Evolutionary conservation across 2,888 invertebrate species (phyloP), one percentile per base, ranked within the genome.

Genomic region (Tinea pellionella): DNA sequence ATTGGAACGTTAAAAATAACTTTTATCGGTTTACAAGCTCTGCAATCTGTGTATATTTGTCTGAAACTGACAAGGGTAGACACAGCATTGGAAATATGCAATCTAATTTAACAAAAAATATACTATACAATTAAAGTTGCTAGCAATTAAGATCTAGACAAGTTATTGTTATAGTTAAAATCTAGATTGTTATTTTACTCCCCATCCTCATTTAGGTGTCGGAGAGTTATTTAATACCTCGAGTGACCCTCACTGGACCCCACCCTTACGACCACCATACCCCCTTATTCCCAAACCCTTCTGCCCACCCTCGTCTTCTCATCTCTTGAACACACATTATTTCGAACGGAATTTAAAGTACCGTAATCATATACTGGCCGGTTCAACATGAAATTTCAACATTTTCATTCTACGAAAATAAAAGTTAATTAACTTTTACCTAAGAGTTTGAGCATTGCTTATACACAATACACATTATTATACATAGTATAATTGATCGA

Each of bases 151-250:
- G 53, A 53, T 24, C 6, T 24, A 18, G 24, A 24, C 53, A 12
- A 53, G 12, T 57, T 57, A 57, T 57, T 29, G 32, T 57, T 57
- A 57, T 57, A 32, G 57, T 32, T 32, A 57, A 43, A 59, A 47
- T 24, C 47, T 43, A 59, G 59, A 59, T 47, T 18, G 59, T 59
- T 59, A 59, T 59, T 59, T 4, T 59, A 42, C 59, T 30, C 42
- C 84, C 84, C 84, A 83, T 78, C 76, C 80, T 84, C 80, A 86
- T 84, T 85, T 85, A 79, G 80, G 79, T 79, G 83, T 83, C 83
- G 77, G 75, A 79, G 78, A 84, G 85, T 83, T 86, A 84, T 85
- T 85, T 85, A 84, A 86, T 85, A 82, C 80, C 72, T 73, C 77
- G 75, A 79, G 74, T 83, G 84, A 83, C 84, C 86, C 84, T 73